These are phyloP conservation scores for Urosaurus nigricauda DNA, from an alignment of 2,797 vertebrate genomes.

Conservation along the genomic window DNA sequence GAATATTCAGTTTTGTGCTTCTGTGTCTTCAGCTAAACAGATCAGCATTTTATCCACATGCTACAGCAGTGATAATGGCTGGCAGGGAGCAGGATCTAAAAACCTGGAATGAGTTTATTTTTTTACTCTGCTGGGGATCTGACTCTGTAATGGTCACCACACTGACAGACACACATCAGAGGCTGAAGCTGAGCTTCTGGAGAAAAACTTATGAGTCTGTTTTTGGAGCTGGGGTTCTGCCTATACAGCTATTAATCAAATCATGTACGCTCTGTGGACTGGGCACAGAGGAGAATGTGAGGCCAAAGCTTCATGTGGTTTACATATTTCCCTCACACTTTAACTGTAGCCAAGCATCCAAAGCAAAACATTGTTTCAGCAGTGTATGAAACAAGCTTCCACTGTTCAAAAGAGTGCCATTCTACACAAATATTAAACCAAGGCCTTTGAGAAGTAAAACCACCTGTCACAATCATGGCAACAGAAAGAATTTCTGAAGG, in stretches of 20 bases:
- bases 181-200: background rate
- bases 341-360: background rate
- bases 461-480: background rate
- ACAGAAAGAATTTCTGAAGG: background rate
- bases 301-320: conserved; percentile 12
- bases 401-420: conserved; percentile 1
- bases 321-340: conserved; percentile 10
- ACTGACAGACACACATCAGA: conserved; percentile 3
- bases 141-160: background rate
- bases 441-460: background rate
- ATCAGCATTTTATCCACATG: background rate
- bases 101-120: conserved; percentile 3
- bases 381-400: background rate
- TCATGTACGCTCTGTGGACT: background rate
- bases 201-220: background rate
- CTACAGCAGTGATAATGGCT: background rate
- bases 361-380: background rate
- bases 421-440: background rate
- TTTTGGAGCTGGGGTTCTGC: background rate
- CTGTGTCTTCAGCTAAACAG: conserved; percentile 14
- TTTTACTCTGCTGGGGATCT: conserved; percentile 5
- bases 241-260: conserved; percentile 4
- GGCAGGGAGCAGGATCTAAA: background rate
- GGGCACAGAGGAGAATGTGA: background rate
- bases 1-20: background rate